Base-by-base conservation (phyloP, 2,888 invertebrate genomes). In the Eucriotettix oculatus region DNA sequence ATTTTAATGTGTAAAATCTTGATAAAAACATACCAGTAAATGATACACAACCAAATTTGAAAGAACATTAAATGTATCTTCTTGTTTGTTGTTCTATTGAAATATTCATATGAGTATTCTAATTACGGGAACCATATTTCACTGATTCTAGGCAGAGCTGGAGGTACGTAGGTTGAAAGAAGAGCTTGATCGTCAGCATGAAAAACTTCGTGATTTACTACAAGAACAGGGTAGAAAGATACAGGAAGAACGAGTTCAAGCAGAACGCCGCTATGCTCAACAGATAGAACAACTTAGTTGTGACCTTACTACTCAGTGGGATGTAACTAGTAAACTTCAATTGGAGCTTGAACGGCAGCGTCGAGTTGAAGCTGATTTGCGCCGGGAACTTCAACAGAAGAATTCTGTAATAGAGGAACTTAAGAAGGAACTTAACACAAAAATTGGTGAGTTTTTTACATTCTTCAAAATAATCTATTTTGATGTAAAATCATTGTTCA, bases 271-370 rank as follows among this genome's bases (percentile, higher is more conserved):
- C 14, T 68, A 66, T 57, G 64, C 66, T 62, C 84, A 83, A 64
- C 83, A 84, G 68, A 83, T 87, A 62, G 90, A 91, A 69, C 87
- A 90, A 66, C 74, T 90, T 54, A 86, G 86, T 29, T 82, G 85
- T 10, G 90, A 91, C 67, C 75, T 89, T 40, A 85, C 86, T 0
- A 82, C 83, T 1, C 90, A 90, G 70, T 88, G 89, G 79, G 90
- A 91, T 68, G 81, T 84, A 52, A 84, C 86, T 1, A 82, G 86
- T 56, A 87, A 88, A 68, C 70, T 87, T 41, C 86, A 81, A 74
- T 68, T 90, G 68, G 90, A 90, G 61, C 68, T 89, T 64, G 90
- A 91, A 64, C 84, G 88, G 42, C 87, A 88, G 67, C 81, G 86
- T 61, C 80, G 90, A 11, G 83, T 87, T 65, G 87, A 89, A 67